These are phyloP conservation scores for Drosophila affinis DNA, from an alignment of 2,888 invertebrate species.

Conservation along the genomic window DNA sequence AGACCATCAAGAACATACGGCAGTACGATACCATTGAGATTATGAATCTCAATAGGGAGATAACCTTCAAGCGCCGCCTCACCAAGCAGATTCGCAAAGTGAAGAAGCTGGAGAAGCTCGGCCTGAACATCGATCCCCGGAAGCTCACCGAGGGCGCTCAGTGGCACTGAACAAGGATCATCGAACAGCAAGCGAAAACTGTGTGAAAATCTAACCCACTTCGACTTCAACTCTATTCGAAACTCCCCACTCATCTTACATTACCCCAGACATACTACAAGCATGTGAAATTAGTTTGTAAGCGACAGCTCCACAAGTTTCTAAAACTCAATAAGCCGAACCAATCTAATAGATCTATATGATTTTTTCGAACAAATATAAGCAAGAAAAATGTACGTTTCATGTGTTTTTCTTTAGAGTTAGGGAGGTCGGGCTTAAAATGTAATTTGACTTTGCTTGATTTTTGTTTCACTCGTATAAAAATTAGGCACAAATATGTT, in stretches of 20 bases:
- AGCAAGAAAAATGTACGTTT: slow-evolving; percentile 1
- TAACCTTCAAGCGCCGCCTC: slow-evolving; percentile 63
- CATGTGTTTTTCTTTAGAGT: neutral
- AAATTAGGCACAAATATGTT: neutral
- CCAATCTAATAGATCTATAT: slow-evolving; percentile 11
- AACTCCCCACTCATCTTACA: slow-evolving; percentile 6
- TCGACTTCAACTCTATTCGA: neutral
- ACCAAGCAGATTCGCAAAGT: slow-evolving; percentile 66
- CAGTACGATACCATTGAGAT: slow-evolving; percentile 66
- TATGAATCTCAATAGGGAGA: slow-evolving; percentile 69
- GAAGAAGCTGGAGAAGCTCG: slow-evolving; percentile 65
- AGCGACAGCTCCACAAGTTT: slow-evolving; percentile 48
- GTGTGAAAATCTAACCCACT: slow-evolving; percentile 7
- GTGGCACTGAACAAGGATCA: slow-evolving; percentile 44
- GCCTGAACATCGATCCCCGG: slow-evolving; percentile 65
- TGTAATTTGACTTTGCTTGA: too few species aligned
- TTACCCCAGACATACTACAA: slow-evolving; percentile 60
- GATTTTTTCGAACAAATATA: slow-evolving; percentile 9
- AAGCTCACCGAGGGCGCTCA: slow-evolving; percentile 40
- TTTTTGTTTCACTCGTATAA: neutral
- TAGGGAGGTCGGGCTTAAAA: too few species aligned
- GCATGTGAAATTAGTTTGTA: slow-evolving; percentile 62
- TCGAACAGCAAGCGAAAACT: slow-evolving; percentile 19
- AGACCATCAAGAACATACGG: slow-evolving; percentile 69
- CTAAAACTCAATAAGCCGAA: slow-evolving; percentile 59